Evolutionary conservation across 2,888 invertebrate species (phyloP), one percentile per base, ranked within the genome.

Genomic region (Autographa gamma): DNA sequence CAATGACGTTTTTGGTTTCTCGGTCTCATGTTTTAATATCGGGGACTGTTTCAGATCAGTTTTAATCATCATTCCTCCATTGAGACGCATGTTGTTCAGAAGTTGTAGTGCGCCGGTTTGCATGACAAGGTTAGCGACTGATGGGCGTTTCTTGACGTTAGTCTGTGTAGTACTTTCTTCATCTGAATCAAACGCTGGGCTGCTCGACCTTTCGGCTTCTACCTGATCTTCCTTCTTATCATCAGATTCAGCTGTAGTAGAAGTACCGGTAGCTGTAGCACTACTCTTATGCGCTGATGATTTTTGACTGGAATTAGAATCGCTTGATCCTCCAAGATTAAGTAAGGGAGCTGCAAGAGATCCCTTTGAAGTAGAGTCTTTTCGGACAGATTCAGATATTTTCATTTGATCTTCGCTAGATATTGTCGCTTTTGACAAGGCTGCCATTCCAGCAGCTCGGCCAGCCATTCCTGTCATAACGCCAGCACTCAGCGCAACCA

Each of bases 111-210:
- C 93, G 80, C 97, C 97, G 2, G 97, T 96, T 87, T 97, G 97
- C 83, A 97, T 97, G 0, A 97, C 96, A 75, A 97, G 95, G 60
- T 97, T 97, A 0, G 97, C 97, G 11, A 97, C 95, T 0, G 97
- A 97, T 0, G 97, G 96, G 60, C 97, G 94, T 86, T 97, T 97
- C 76, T 96, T 96, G 0, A 95, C 85, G 69, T 96, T 96, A 0
- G 96, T 93, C 76, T 96, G 97, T 0, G 96, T 96, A 0, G 97
- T 97, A 76, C 98, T 97, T 86, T 99, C 99, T 76, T 99, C 99
- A 88, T 99, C 99, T 0, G 99, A 99, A 85, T 99, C 99, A 89
- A 99, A 99, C 0, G 98, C 98, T 0, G 98, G 97, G 89, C 99
- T 99, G 86, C 99, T 99, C 0, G 99, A 99, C 58, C 99, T 96